Evolutionary conservation across 1,140 invertebrate genomes (phyloP), one percentile per base, ranked within the genome.

Genomic region (Trachymyrmex cornetzi): DNA sequence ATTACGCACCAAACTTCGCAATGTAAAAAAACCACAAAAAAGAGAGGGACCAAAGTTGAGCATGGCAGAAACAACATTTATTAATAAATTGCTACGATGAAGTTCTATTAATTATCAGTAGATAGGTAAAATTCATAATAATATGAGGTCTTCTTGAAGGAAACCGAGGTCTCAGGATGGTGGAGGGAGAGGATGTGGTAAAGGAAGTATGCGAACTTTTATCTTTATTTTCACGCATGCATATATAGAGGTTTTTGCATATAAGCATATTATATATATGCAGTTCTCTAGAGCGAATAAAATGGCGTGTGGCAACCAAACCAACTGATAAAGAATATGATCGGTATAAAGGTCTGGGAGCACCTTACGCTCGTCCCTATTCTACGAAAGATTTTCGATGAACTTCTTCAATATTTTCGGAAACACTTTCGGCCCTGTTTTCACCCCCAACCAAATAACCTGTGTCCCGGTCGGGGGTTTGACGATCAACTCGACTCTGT

Each of bases 311-410:
- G 85, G 44, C 79, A 93, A 91, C 63, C 90, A 89, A 89, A 92
- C 85, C 92, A 91, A 95, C 91, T 94, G 94, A 95, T 94, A 94
- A 95, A 95, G 94, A 95, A 95, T 95, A 95, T 95, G 94, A 95
- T 95, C 94, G 88, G 92, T 91, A 91, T 79, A 91, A 93, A 91
- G 85, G 89, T 92, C 82, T 74, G 80, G 91, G 90, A 94, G 92
- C 90, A 89, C 88, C 79, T 88, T 82, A 88, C 90, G 92, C 93
- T 93, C 92, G 89, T 92, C 90, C 91, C 93, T 93, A 94, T 85
- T 92, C 87, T 92, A 86, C 57, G 87, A 93, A 92, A 91, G 85
- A 92, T 87, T 92, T 44, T 91, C 91, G 92, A 91, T 84, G 89
- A 50, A 69, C 61, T 91, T 94, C 91, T 93, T 93, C 88, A 92